A percentile compares a stretch with the other conserved stretches of the same genome.
Evolutionary conservation across 2,888 invertebrate genomes (phyloP).

Genomic region (Caradrina kadenii): DNA sequence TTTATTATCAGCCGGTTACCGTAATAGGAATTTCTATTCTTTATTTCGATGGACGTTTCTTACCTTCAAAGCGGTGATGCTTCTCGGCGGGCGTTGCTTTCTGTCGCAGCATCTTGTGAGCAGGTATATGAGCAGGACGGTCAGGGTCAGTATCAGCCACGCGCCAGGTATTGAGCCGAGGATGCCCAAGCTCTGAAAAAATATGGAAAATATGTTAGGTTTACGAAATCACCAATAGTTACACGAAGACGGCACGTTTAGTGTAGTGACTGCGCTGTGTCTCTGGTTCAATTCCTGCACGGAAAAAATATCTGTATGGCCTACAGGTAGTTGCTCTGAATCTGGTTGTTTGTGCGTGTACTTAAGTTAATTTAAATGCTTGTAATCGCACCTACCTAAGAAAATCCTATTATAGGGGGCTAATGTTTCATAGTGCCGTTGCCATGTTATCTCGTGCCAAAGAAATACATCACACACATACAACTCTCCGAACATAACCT

Average conservation of each 20-base stretch:
- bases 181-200: slow-evolving; percentile 96
- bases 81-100: slow-evolving; percentile 96
- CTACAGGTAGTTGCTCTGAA: too few species aligned
- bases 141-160: slow-evolving; percentile 96
- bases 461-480: not conserved
- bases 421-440: too few species aligned
- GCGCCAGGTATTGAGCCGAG: slow-evolving; percentile 98
- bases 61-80: slow-evolving; percentile 96
- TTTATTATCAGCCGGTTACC: too few species aligned
- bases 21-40: too few species aligned
- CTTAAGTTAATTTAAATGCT: too few species aligned
- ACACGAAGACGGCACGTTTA: too few species aligned
- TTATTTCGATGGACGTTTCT: not conserved
- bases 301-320: too few species aligned
- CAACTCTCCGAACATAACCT: not conserved
- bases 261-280: too few species aligned
- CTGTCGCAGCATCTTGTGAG: slow-evolving; percentile 98
- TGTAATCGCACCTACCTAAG: too few species aligned
- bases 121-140: slow-evolving; percentile 97
- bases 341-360: too few species aligned
- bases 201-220: not conserved
- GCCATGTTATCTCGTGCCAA: not conserved
- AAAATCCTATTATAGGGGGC: too few species aligned
- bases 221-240: not conserved
- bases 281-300: too few species aligned